Evolutionary conservation across 2,113 vertebrate genomes (phyloP).

Genomic region (Labeo rohita): DNA sequence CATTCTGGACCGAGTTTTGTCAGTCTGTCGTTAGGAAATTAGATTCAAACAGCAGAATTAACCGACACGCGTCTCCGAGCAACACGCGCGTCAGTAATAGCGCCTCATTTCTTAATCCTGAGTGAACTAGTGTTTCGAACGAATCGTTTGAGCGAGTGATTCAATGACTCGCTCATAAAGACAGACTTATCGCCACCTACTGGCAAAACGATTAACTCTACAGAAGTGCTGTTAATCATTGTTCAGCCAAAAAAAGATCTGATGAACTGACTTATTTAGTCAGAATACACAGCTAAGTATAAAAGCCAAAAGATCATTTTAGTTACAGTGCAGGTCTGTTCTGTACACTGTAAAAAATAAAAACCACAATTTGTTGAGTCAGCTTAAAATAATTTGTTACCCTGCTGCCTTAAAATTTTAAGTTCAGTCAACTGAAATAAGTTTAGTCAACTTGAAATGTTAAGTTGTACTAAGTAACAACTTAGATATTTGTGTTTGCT

Average conservation of each 20-base stretch:
- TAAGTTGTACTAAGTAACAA: no score
- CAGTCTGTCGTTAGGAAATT: background rate
- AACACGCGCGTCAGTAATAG: background rate
- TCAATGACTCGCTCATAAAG: conserved; percentile 1
- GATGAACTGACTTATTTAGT: background rate
- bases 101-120: background rate
- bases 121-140: background rate
- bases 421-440: no score
- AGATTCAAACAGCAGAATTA: background rate
- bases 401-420: no score
- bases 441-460: no score
- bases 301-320: background rate
- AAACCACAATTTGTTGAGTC: no score
- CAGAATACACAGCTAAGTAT: background rate
- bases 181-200: background rate
- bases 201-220: background rate
- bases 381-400: no score
- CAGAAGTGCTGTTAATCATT: background rate
- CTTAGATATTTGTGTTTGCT: no score
- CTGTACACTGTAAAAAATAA: no score
- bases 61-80: background rate
- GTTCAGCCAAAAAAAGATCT: background rate
- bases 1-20: background rate
- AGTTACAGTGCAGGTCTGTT: conserved; percentile 49
- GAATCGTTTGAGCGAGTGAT: background rate